Evolutionary conservation across 2,797 vertebrate genomes (phyloP).

Genomic region (Falco berigora): DNA sequence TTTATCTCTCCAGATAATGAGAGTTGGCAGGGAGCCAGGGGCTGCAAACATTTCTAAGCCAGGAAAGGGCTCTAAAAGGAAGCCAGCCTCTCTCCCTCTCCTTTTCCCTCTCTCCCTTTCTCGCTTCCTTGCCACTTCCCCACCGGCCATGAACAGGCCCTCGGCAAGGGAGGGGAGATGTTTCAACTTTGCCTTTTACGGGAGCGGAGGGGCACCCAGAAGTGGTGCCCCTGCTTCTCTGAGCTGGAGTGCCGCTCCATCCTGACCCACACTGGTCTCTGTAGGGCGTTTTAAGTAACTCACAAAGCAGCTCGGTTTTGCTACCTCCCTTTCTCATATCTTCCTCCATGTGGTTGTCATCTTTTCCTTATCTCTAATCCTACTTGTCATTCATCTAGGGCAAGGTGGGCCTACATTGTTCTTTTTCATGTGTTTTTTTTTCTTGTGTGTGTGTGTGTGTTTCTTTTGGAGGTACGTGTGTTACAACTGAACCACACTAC

Average conservation of each 20-base stretch:
- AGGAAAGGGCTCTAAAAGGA: constrained; percentile 19
- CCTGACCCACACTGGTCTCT: not conserved
- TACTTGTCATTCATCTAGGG: not conserved
- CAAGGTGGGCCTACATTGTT: not conserved
- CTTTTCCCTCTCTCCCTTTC: not conserved
- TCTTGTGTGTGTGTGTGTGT: not conserved
- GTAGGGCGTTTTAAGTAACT: not conserved
- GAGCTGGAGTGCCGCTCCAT: not conserved
- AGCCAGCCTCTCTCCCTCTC: not conserved
- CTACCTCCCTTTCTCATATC: not conserved
- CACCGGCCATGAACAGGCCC: not conserved
- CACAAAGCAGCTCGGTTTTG: not conserved
- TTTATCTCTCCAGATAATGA: constrained; percentile 74
- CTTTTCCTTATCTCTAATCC: not conserved
- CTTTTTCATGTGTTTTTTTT: not conserved
- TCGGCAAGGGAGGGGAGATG: not conserved
- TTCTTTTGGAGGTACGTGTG: not conserved
- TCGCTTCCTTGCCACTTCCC: not conserved
- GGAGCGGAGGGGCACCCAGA: not conserved
- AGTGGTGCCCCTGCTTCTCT: not conserved
- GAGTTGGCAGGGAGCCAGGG: constrained; percentile 58
- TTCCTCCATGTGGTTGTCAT: not conserved
- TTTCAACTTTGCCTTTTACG: not conserved
- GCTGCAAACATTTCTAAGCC: constrained; percentile 31
- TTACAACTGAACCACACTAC: not conserved